These are phyloP conservation scores for Symphodus melops DNA, from an alignment of 2,113 vertebrate genomes.

Conservation along the genomic window DNA sequence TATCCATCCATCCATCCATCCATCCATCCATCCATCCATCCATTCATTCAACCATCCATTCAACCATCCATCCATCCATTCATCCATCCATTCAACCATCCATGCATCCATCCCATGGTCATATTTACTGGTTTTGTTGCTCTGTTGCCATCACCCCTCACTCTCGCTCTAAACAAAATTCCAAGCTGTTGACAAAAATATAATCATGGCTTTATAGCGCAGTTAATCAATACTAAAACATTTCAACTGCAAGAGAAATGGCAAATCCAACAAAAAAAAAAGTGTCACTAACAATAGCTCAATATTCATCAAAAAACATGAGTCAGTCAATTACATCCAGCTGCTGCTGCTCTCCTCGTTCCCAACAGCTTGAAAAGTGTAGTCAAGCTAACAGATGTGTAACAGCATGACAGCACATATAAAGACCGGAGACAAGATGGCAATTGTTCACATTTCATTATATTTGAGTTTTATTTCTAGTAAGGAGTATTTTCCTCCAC, in stretches of 20 bases:
- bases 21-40: no score
- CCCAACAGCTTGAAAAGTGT: slow-evolving; percentile 46
- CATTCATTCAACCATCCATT: no score
- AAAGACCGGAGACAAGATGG: slow-evolving; percentile 25
- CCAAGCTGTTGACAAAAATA: no score
- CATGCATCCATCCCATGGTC: no score
- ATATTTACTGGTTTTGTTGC: no score
- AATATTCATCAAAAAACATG: background rate
- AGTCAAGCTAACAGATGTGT: slow-evolving; percentile 36
- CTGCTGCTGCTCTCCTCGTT: slow-evolving; percentile 21
- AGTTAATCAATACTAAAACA: background rate
- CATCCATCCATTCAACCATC: no score
- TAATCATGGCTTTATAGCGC: no score
- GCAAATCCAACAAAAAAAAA: background rate
- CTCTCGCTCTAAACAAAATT: no score
- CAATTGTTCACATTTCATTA: slow-evolving; percentile 38
- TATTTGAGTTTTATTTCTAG: slow-evolving; percentile 20
- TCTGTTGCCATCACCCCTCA: no score
- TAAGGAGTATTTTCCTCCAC: slow-evolving; percentile 17
- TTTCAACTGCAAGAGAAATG: background rate
- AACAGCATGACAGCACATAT: slow-evolving; percentile 9
- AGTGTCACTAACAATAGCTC: slow-evolving; percentile 14
- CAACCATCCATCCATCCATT: no score
- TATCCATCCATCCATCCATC: no score
- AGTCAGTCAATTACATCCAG: slow-evolving; percentile 16